Evolutionary conservation across 92 coral and sea anemone species (phyloP).

Genomic region (Palythoa grandiflora): DNA sequence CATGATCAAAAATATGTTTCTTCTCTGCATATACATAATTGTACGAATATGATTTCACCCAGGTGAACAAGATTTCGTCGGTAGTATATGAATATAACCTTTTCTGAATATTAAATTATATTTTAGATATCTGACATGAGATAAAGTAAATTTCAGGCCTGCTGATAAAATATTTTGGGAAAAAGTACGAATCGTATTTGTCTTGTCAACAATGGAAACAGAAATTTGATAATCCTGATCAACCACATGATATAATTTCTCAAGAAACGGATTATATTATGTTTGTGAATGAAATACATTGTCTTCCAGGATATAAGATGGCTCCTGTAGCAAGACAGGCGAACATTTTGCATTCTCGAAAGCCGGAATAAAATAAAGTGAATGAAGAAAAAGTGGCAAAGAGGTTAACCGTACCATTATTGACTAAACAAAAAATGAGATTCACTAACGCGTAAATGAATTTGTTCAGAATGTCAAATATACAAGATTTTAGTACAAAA

Average conservation of each 20-base stretch:
- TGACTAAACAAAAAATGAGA: slow-evolving; percentile 27
- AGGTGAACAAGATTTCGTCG: background rate
- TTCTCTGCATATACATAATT: slow-evolving; percentile 20
- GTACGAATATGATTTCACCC: slow-evolving; percentile 8
- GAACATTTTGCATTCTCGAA: no score
- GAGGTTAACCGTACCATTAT: background rate
- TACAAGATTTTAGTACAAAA: slow-evolving; percentile 16
- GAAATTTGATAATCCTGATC: background rate
- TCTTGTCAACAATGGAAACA: slow-evolving; percentile 1
- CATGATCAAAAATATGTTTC: slow-evolving; percentile 43
- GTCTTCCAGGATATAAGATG: no score
- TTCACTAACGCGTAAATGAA: background rate
- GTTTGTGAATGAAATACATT: no score
- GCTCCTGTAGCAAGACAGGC: background rate
- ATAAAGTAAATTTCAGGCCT: slow-evolving; percentile 47
- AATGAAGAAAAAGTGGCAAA: background rate
- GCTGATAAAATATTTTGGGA: slow-evolving; percentile 37
- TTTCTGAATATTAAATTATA: slow-evolving; percentile 6
- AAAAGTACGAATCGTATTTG: background rate
- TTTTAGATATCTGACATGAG: slow-evolving; percentile 10
- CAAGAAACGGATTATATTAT: no score
- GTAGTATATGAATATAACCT: slow-evolving; percentile 36
- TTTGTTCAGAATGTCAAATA: background rate
- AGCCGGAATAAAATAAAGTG: background rate
- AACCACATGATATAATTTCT: background rate